A percentile compares a stretch with the other conserved stretches of the same genome.
Evolutionary conservation across 2,888 invertebrate species (phyloP).

Genomic region (Loripinus fragilis): DNA sequence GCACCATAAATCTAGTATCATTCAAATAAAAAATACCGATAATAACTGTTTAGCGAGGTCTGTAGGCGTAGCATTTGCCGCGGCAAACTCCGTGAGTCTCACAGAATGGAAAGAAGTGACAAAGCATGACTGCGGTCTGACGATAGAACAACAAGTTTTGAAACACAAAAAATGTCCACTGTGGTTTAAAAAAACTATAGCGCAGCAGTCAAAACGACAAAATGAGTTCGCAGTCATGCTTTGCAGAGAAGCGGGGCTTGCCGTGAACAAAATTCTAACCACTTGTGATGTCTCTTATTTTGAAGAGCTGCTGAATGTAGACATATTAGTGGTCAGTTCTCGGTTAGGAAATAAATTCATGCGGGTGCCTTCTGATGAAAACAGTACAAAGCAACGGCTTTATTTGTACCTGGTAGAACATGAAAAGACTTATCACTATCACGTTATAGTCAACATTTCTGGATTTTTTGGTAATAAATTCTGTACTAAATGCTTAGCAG

Average conservation of each 20-base stretch:
- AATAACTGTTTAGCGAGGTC: constrained; percentile 15
- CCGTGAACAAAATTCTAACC: constrained; percentile 16
- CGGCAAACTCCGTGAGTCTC: constrained; percentile 14
- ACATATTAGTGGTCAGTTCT: constrained; percentile 31
- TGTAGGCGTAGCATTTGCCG: constrained; percentile 29
- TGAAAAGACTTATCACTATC: constrained; percentile 22
- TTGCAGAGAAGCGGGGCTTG: constrained; percentile 15
- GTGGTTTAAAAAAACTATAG: too few relatives aligned
- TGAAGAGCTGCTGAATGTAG: constrained; percentile 31
- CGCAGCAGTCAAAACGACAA: too few relatives aligned
- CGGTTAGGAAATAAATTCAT: constrained; percentile 36
- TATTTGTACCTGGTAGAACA: constrained; percentile 31
- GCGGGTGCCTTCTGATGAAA: constrained; percentile 18
- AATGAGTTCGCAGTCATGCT: not conserved
- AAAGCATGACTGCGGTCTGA: constrained; percentile 10
- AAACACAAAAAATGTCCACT: too few relatives aligned
- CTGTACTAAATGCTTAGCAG: constrained; percentile 32
- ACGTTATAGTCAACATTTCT: constrained; percentile 29
- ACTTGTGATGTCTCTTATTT: constrained; percentile 27
- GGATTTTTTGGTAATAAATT: constrained; percentile 26
- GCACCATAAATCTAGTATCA: constrained; percentile 19
- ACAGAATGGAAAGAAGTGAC: constrained; percentile 22
- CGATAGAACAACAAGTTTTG: constrained; percentile 11
- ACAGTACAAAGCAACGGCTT: constrained; percentile 17
- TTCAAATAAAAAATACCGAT: constrained; percentile 28